Base-by-base conservation (phyloP, 1,140 invertebrate genomes). In the Batillaria attramentaria region DNA sequence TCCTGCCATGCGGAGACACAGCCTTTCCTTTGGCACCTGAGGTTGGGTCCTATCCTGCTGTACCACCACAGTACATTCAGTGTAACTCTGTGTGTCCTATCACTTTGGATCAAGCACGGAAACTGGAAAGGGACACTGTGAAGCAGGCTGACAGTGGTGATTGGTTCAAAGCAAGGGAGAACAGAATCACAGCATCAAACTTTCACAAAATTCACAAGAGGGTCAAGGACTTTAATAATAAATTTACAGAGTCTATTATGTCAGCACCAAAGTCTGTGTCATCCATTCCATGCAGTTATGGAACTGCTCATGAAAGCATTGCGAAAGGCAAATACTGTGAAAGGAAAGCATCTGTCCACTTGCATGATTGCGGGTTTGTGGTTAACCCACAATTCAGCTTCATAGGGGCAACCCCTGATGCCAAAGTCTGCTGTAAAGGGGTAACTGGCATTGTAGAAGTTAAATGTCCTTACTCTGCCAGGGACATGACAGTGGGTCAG, bases 401-500 rank as follows among this genome's bases (percentile, higher is more conserved):
- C 46, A n/a, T n/a, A n/a, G n/a, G n/a, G n/a, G n/a, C n/a, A n/a
- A n/a, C n/a, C n/a, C n/a, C n/a, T n/a, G n/a, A n/a, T n/a, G n/a
- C n/a, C n/a, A n/a, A 50, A 50, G 46, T 50, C 46, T 50, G 46
- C 24, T 50, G 46, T 50, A 24, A 66, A 79, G 77, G 76, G 5
- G 76, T 76, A 43, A 43, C 50, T 68, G 72, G 80, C 3, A 69
- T 81, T n/a, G 3, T 76, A 0, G 80, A 79, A 57, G 65, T 81
- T 13, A 81, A 81, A 69, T 81, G 77, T 41, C 72, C 73, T 13
- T 81, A 41, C 35, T 39, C 80, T 10, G 77, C 77, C 28, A 76
- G 80, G 60, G 78, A 75, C 42, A 35, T 79, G 2, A 75, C 72
- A 35, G 46, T 79, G 1, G 39, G 31, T 50, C 46, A 50, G 46